Conservation (phyloP, 2,888 invertebrate genomes). For the Cordilura impudica region DNA sequence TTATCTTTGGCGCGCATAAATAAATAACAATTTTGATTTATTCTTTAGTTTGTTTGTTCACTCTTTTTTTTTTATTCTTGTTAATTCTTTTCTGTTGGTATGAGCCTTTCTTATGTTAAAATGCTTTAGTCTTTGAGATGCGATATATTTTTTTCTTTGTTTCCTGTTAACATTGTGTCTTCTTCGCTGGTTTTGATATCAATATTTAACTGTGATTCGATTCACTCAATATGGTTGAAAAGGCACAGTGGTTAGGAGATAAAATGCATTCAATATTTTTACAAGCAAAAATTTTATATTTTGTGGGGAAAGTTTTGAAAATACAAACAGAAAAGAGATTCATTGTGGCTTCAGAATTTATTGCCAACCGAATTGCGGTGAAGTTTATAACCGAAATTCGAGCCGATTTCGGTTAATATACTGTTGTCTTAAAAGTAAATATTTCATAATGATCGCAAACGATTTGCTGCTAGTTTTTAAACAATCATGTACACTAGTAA, state of each 20-base stretch:
- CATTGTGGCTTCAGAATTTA: too few relatives aligned
- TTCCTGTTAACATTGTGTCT: slow-evolving; percentile 15
- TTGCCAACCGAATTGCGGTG: too few relatives aligned
- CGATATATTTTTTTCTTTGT: slow-evolving; percentile 21
- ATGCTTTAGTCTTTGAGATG: slow-evolving; percentile 18
- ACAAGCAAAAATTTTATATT: too few relatives aligned
- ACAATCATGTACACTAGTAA: too few relatives aligned
- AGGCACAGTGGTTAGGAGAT: background rate
- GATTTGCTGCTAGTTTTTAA: too few relatives aligned
- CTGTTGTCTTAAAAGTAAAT: too few relatives aligned
- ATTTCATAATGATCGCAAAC: too few relatives aligned
- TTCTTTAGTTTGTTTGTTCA: slow-evolving; percentile 27
- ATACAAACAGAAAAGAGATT: too few relatives aligned
- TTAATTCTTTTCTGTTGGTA: background rate
- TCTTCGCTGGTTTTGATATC: slow-evolving; percentile 33
- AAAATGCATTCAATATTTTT: too few relatives aligned
- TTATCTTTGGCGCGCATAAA: slow-evolving; percentile 59
- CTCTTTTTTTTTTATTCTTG: slow-evolving; percentile 17
- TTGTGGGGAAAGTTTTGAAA: too few relatives aligned
- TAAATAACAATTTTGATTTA: slow-evolving; percentile 60
- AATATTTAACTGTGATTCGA: slow-evolving; percentile 40
- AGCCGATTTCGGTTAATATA: too few relatives aligned
- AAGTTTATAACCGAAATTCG: too few relatives aligned
- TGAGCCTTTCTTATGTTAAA: background rate
- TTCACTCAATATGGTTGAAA: slow-evolving; percentile 25